phyloP scores from a whole-genome alignment of 1,140 invertebrate genomes.

The Whitmania pigra region DNA sequence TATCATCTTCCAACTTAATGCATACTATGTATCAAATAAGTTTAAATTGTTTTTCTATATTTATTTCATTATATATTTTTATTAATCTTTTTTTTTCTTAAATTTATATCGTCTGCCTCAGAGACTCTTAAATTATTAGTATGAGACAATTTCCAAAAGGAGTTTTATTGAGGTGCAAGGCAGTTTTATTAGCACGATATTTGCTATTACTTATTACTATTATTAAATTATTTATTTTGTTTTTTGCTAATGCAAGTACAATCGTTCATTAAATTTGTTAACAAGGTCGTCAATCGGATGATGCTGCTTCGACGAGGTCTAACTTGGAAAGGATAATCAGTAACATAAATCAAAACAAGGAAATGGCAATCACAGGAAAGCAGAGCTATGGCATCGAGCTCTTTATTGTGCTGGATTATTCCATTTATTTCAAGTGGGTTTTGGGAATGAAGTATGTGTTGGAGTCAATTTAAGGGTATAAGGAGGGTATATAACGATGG shows the following conservation, averaged over 20 bases:
- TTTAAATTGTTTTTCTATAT: neutral
- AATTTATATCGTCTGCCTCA: too few species aligned
- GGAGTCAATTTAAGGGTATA: too few species aligned
- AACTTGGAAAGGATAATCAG: neutral
- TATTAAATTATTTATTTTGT: neutral
- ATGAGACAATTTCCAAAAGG: too few species aligned
- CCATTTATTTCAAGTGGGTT: conserved; percentile 7
- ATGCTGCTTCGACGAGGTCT: neutral
- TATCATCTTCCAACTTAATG: neutral
- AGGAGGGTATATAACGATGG: too few species aligned
- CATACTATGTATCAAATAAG: neutral
- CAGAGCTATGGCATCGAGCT: neutral
- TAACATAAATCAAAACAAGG: neutral
- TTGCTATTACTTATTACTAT: too few species aligned
- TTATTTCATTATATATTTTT: neutral
- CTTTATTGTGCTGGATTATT: conserved; percentile 10
- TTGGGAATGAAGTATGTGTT: neutral
- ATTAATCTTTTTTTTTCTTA: too few species aligned
- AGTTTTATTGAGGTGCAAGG: too few species aligned
- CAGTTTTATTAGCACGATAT: too few species aligned
- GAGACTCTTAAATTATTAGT: too few species aligned
- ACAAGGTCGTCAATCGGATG: neutral
- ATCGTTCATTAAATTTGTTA: neutral
- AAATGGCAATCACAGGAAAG: neutral
- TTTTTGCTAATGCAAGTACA: neutral